phyloP scores from a whole-genome alignment of 2,888 invertebrate species.

The Frankliniella fusca region DNA sequence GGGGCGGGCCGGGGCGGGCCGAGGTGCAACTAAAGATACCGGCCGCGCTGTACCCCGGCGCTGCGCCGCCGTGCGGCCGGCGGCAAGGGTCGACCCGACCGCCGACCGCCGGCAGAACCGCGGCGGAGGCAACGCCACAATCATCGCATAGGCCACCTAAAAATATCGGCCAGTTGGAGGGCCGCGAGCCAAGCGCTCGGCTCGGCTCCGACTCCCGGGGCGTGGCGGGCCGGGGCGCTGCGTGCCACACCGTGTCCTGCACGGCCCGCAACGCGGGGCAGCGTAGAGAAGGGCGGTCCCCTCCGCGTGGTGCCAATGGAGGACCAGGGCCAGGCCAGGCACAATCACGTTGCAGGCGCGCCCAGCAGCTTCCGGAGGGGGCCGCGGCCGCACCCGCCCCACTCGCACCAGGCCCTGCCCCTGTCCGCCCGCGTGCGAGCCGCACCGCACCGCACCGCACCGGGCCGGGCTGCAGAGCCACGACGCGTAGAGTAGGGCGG shows the following conservation, averaged over 20 bases:
- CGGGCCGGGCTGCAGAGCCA: neutral
- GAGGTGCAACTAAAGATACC: slow-evolving; percentile 35
- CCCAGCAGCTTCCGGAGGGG: neutral
- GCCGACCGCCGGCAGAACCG: neutral
- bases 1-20: neutral
- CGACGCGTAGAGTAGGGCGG: neutral
- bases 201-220: neutral
- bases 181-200: neutral
- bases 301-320: neutral
- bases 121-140: slow-evolving; percentile 17
- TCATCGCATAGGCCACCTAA: slow-evolving; percentile 26
- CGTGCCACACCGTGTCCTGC: neutral
- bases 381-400: neutral
- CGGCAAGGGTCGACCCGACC: neutral
- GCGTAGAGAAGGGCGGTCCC: neutral
- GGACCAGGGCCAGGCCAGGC: neutral
- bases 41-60: slow-evolving; percentile 31
- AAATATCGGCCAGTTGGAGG: slow-evolving; percentile 23
- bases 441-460: neutral
- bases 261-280: neutral
- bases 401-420: neutral
- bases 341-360: neutral
- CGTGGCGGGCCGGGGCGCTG: neutral
- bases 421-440: neutral
- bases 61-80: slow-evolving; percentile 11